Percentiles rank a stretch among this genome's conserved stretches.
phyloP scores from a whole-genome alignment of 2,113 vertebrate species.

The Leptobrachium ailaonicum region DNA sequence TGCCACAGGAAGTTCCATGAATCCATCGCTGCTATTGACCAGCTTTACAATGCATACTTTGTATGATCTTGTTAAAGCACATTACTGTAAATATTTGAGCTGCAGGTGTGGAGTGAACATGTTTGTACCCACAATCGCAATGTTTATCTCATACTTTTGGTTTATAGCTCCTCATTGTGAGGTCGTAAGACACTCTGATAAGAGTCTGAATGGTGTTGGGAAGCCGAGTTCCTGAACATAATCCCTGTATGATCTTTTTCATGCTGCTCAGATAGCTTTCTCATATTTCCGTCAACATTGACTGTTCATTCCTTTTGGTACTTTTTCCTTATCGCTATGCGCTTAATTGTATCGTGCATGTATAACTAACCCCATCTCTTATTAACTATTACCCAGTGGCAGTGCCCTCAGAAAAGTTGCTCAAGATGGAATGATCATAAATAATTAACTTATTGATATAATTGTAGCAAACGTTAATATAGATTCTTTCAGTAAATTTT shows the following conservation, averaged over 20 bases:
- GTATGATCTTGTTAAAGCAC: constrained; percentile 48
- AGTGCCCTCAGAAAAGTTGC: too few species aligned
- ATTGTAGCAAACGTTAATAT: too few species aligned
- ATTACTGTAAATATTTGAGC: constrained; percentile 57
- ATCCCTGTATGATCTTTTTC: constrained; percentile 8
- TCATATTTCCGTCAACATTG: background rate
- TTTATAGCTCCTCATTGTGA: constrained; percentile 36
- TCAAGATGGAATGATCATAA: too few species aligned
- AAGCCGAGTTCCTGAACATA: background rate
- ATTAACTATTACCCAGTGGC: too few species aligned
- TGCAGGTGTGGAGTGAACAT: constrained; percentile 56
- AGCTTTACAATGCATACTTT: constrained; percentile 53
- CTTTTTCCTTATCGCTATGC: too few species aligned
- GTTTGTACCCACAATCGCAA: constrained; percentile 35
- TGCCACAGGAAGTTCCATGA: background rate
- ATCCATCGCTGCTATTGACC: constrained; percentile 8
- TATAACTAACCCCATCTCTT: too few species aligned
- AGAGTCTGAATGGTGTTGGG: constrained; percentile 7
- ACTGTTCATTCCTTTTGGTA: background rate
- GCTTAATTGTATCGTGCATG: too few species aligned
- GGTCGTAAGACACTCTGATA: constrained; percentile 37
- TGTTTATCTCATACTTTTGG: constrained; percentile 42
- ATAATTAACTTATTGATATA: too few species aligned
- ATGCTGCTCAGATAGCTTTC: background rate
- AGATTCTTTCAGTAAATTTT: too few species aligned